Conservation (phyloP, 2,888 invertebrate species). For the Neocrepidodera transversa region DNA sequence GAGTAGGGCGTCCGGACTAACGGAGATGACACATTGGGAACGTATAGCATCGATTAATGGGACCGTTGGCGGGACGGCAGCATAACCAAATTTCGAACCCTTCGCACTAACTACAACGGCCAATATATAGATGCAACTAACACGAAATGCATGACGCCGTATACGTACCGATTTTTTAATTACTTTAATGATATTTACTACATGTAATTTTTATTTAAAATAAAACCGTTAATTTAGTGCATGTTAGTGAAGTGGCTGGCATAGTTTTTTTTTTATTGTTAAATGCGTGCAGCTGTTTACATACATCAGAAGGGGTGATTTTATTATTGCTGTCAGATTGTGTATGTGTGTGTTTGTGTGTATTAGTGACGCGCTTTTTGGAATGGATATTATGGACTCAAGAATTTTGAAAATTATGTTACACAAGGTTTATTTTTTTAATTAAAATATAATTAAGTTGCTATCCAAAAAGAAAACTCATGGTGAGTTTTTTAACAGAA, state of each 20-base stretch:
- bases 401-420: constrained; percentile 42
- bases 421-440: constrained; percentile 46
- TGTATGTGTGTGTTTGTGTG: no score
- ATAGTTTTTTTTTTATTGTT: not conserved
- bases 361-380: not conserved
- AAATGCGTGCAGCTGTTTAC: not conserved
- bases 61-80: constrained; percentile 24
- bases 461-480: no score
- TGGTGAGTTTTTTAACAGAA: no score
- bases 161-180: not conserved
- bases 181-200: not conserved
- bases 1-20: constrained; percentile 4
- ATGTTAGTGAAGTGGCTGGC: not conserved
- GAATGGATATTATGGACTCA: constrained; percentile 14
- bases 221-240: not conserved
- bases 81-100: constrained; percentile 28
- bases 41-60: constrained; percentile 16
- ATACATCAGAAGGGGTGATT: not conserved
- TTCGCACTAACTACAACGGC: constrained; percentile 15
- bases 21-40: not conserved
- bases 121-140: constrained; percentile 28
- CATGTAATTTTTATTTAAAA: not conserved
- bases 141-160: constrained; percentile 8
- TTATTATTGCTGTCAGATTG: not conserved
- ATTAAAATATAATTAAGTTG: no score